Base-by-base conservation (phyloP, 2,113 vertebrate species). In the Lepus europaeus region DNA sequence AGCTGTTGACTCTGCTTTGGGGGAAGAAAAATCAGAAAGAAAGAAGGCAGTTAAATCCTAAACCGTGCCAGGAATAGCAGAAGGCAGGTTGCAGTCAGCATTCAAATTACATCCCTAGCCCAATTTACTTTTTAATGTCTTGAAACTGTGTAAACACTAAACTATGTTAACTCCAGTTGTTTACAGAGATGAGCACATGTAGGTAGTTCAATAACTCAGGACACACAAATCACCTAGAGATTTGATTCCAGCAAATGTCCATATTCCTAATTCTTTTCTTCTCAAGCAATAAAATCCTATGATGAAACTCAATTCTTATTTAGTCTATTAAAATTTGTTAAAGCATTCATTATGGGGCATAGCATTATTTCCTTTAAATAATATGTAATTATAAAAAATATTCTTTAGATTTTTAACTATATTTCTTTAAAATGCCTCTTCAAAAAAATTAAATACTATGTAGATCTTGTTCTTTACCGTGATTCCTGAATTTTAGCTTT, bases 1-100 rank as follows among this genome's bases (percentile, higher is more conserved):
- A 98, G 90, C 93, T 98, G 97, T 97, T 97, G 96, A 94, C 90
- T 96, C 96, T 97, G 95, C 95, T 98, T 97, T 95, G 87, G 77
- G 95, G 87, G 49, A 80, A 93, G 81, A 96, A 97, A 96, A 95
- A 95, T 78, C 96, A 94, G 90, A 91, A 96, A 94, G 78, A 93
- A 97, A 93, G 76, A 93, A 77, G 92, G 89, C 81, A 98, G 84
- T 94, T 97, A 96, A 93, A 97, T 82, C 91, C 93, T 97, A 97
- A 97, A 96, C 68, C 27, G 3, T 95, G 79, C 95, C 95, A 98
- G 68, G 89, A 92, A 97, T 96, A 97, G 89, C 92, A 98, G 95
- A 98, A 96, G 95, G 93, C 92, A 97, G 86, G 86, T 39, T 95
- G 93, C 97, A 97, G 49, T 95, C 82, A 96, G 61, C 10, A 96